Evolutionary conservation across 2,113 vertebrate genomes (phyloP).

Genomic region (Myrmophylax atrothorax): DNA sequence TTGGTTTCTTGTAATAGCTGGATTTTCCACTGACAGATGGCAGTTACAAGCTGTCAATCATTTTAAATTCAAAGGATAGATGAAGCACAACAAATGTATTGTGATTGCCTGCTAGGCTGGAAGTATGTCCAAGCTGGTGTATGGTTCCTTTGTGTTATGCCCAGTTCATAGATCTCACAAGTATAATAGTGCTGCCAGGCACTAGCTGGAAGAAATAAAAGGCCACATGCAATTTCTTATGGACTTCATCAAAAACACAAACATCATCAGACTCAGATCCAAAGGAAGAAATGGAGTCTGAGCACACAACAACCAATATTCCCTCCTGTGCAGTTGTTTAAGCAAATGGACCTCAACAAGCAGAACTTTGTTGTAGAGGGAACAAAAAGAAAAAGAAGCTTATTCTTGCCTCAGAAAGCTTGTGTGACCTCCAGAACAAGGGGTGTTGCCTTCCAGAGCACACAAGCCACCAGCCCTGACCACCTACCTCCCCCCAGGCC

Average conservation of each 20-base stretch:
- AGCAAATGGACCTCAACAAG: background rate
- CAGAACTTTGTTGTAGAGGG: background rate
- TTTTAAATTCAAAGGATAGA: constrained; percentile 31
- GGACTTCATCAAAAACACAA: background rate
- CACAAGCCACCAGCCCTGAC: fast-evolving
- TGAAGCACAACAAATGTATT: constrained; percentile 3
- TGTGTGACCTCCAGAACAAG: background rate
- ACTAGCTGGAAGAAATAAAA: background rate
- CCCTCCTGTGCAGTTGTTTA: fast-evolving
- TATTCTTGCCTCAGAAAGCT: background rate
- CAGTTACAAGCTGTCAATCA: constrained; percentile 60
- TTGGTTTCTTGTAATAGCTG: constrained; percentile 42
- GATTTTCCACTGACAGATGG: constrained; percentile 53
- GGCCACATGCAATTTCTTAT: background rate
- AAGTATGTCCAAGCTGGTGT: background rate
- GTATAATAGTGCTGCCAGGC: background rate
- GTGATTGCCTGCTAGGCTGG: constrained; percentile 38
- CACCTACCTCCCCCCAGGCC: background rate
- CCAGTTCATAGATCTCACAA: background rate
- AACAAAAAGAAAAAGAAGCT: background rate
- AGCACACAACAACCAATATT: fast-evolving
- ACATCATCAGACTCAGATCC: background rate
- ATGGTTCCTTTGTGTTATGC: background rate
- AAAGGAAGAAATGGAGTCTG: background rate
- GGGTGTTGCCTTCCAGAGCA: background rate